Evolutionary conservation across 2,888 invertebrate species (phyloP).

Genomic region (Hartigia nigra): DNA sequence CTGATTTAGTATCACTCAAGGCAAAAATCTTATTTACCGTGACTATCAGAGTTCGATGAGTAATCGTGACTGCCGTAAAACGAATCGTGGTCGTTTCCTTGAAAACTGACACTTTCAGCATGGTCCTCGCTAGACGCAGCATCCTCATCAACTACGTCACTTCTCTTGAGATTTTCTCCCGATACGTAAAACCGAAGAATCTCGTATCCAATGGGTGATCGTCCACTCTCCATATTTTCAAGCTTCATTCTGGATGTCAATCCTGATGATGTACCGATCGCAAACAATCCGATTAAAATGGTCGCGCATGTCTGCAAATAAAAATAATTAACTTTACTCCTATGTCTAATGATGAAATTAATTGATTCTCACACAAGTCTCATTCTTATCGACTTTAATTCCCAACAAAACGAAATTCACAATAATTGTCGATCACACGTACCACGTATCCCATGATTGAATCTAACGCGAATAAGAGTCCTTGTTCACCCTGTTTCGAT

Average conservation of each 20-base stretch:
- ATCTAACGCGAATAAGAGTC: slow-evolving; percentile 12
- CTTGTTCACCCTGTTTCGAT: slow-evolving; percentile 9
- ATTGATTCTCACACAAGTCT: neutral
- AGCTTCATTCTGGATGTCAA: neutral
- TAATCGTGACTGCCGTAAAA: slow-evolving; percentile 24
- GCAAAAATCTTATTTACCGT: slow-evolving; percentile 32
- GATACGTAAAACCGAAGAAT: neutral
- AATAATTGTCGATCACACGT: slow-evolving; percentile 31
- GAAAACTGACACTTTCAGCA: slow-evolving; percentile 26
- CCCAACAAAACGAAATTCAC: neutral
- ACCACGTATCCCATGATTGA: slow-evolving; percentile 52
- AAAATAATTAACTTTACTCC: neutral
- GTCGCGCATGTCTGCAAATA: neutral
- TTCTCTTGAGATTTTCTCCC: neutral
- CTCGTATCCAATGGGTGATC: neutral
- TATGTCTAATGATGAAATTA: neutral
- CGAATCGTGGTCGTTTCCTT: slow-evolving; percentile 32
- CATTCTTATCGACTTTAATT: neutral
- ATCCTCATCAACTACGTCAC: neutral
- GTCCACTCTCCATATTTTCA: neutral
- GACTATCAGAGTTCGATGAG: slow-evolving; percentile 21
- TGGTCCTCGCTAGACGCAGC: slow-evolving; percentile 17
- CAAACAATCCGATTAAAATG: neutral
- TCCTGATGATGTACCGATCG: neutral
- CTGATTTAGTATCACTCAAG: neutral